Evolutionary conservation across 2,113 vertebrate genomes (phyloP).

Genomic region (Perccottus glenii): DNA sequence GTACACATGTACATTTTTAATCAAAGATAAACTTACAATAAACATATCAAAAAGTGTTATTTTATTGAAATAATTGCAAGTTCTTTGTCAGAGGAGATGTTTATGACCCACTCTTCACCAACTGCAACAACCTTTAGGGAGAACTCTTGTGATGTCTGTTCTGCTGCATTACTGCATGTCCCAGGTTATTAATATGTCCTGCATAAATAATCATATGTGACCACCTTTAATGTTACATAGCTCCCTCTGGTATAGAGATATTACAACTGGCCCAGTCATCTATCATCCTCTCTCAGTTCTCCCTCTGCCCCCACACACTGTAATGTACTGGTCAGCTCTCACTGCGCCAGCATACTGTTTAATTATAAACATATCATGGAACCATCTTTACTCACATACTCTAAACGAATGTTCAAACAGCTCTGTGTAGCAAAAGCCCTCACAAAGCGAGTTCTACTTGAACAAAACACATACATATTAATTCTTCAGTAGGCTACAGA

Average conservation of each 20-base stretch:
- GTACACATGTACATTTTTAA: no score
- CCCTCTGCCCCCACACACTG: neutral
- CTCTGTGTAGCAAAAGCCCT: neutral
- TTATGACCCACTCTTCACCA: neutral
- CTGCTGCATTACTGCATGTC: constrained; percentile 51
- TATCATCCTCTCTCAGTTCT: constrained; percentile 80
- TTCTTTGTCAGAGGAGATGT: neutral
- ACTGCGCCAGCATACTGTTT: constrained; percentile 36
- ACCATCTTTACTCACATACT: constrained; percentile 19
- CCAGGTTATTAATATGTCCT: constrained; percentile 80
- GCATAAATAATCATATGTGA: constrained; percentile 92
- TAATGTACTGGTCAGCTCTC: constrained; percentile 55
- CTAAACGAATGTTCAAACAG: neutral
- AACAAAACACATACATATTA: neutral
- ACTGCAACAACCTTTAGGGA: neutral
- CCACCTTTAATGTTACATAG: constrained; percentile 87
- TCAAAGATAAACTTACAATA: no score
- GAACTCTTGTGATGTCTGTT: constrained; percentile 14
- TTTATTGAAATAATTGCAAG: neutral
- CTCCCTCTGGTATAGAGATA: constrained; percentile 90
- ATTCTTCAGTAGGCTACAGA: constrained; percentile 1
- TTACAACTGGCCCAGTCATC: constrained; percentile 88
- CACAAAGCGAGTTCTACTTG: neutral
- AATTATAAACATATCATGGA: constrained; percentile 69
- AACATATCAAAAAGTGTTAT: neutral